These are phyloP conservation scores for Ranitomeya imitator DNA, from an alignment of 2,113 vertebrate species.

Conservation along the genomic window DNA sequence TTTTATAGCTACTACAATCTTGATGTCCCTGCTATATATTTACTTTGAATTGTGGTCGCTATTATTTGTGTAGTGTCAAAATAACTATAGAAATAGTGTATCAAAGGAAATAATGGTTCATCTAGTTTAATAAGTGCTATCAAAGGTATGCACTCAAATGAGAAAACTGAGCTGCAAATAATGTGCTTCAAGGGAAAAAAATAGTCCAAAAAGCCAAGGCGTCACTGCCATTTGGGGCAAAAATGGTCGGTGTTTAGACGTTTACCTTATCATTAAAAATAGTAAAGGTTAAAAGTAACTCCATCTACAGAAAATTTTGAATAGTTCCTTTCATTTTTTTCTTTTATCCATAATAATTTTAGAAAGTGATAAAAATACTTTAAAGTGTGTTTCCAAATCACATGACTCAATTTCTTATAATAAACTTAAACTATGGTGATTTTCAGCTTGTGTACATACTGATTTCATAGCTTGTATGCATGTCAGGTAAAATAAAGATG, in stretches of 20 bases:
- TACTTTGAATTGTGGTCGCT: constrained; percentile 1
- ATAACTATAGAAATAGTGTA: constrained; percentile 21
- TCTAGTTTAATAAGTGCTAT: constrained; percentile 21
- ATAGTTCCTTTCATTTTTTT: neutral
- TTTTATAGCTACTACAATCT: neutral
- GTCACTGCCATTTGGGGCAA: neutral
- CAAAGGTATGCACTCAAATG: neutral
- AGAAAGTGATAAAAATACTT: neutral
- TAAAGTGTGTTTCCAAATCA: constrained; percentile 3
- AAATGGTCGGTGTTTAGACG: neutral
- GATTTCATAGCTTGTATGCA: neutral
- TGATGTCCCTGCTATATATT: constrained; percentile 17
- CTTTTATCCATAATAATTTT: neutral
- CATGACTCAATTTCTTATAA: constrained; percentile 1
- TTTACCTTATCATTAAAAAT: neutral
- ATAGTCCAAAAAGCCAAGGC: neutral
- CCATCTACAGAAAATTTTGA: neutral
- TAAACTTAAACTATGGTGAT: constrained; percentile 10
- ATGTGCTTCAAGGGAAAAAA: neutral
- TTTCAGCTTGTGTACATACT: neutral
- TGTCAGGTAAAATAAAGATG: neutral
- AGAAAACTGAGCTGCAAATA: neutral
- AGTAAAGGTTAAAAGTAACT: neutral
- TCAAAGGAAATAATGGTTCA: neutral
- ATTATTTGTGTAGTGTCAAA: constrained; percentile 26